phyloP scores from a whole-genome alignment of 2,888 invertebrate genomes.

The Ariolimax columbianus region DNA sequence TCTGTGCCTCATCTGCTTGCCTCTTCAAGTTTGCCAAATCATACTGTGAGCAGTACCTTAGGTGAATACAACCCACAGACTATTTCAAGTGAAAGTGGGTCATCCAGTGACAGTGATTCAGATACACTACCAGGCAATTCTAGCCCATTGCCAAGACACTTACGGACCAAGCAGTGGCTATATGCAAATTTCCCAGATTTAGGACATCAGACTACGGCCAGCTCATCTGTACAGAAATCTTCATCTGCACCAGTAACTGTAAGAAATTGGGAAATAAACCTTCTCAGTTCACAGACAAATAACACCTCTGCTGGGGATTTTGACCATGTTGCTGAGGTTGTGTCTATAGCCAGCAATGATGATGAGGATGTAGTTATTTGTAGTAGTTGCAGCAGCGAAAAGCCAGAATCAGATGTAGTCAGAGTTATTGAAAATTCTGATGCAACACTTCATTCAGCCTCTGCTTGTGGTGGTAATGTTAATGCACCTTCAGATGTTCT shows the following conservation, averaged over 20 bases:
- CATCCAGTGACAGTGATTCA: slow-evolving; percentile 27
- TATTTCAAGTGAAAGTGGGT: slow-evolving; percentile 42
- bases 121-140: not conserved
- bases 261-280: slow-evolving; percentile 14
- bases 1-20: slow-evolving; percentile 11
- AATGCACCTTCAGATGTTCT: not conserved
- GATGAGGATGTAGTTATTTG: slow-evolving; percentile 47
- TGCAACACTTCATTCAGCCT: not conserved
- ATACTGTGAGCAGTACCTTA: not conserved
- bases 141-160: not conserved
- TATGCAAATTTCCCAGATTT: slow-evolving; percentile 31
- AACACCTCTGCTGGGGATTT: not conserved
- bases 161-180: slow-evolving; percentile 47
- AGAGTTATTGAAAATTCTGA: slow-evolving; percentile 32
- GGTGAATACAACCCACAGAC: slow-evolving; percentile 33
- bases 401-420: slow-evolving; percentile 37
- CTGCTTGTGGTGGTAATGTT: not conserved
- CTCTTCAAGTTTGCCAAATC: slow-evolving; percentile 4
- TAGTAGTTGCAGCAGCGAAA: slow-evolving; percentile 39
- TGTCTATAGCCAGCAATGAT: slow-evolving; percentile 40
- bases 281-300: not conserved
- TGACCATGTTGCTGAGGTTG: slow-evolving; percentile 19
- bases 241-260: not conserved
- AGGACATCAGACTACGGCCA: not conserved
- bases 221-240: not conserved